These are phyloP conservation scores for Octonoba sinensis DNA, from an alignment of 2,888 invertebrate genomes.

Conservation along the genomic window DNA sequence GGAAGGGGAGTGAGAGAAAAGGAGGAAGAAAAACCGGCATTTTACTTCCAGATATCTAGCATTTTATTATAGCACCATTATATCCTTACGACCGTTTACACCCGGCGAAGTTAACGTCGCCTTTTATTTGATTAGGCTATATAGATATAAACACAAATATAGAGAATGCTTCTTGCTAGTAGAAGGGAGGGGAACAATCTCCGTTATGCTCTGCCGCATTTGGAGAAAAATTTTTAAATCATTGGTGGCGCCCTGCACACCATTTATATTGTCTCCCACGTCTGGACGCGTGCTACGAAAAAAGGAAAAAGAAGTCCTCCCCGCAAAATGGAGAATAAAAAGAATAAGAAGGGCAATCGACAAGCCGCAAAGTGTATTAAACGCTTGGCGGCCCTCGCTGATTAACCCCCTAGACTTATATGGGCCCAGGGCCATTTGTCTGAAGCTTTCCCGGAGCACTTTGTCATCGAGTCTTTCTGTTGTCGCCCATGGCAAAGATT, in stretches of 20 bases:
- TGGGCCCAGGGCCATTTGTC: slow-evolving; percentile 44
- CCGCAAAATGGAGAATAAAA: slow-evolving; percentile 1
- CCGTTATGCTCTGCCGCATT: slow-evolving; percentile 19
- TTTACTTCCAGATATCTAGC: not conserved
- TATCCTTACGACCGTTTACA: slow-evolving; percentile 12
- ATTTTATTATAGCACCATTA: slow-evolving; percentile 10
- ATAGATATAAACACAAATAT: slow-evolving; percentile 9
- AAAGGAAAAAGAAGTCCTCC: slow-evolving; percentile 5
- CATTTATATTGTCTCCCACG: slow-evolving; percentile 58
- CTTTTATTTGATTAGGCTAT: slow-evolving; percentile 50
- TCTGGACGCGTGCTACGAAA: slow-evolving; percentile 2
- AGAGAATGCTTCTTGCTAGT: not conserved
- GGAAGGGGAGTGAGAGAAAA: not conserved
- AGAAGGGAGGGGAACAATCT: slow-evolving; percentile 1
- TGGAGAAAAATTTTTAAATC: slow-evolving; percentile 39
- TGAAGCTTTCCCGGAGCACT: slow-evolving; percentile 32
- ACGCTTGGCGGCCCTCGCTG: slow-evolving; percentile 51
- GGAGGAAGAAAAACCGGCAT: not conserved
- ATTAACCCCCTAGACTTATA: slow-evolving; percentile 46
- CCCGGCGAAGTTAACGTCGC: not conserved
- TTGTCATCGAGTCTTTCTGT: slow-evolving; percentile 45
- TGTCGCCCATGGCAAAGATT: slow-evolving; percentile 52
- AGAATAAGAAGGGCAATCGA: slow-evolving; percentile 21
- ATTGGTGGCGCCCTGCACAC: slow-evolving; percentile 40
- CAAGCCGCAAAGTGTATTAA: slow-evolving; percentile 55